Evolutionary conservation across 2,888 invertebrate genomes (phyloP), one percentile per base, ranked within the genome.

Genomic region (Hermodice carunculata): DNA sequence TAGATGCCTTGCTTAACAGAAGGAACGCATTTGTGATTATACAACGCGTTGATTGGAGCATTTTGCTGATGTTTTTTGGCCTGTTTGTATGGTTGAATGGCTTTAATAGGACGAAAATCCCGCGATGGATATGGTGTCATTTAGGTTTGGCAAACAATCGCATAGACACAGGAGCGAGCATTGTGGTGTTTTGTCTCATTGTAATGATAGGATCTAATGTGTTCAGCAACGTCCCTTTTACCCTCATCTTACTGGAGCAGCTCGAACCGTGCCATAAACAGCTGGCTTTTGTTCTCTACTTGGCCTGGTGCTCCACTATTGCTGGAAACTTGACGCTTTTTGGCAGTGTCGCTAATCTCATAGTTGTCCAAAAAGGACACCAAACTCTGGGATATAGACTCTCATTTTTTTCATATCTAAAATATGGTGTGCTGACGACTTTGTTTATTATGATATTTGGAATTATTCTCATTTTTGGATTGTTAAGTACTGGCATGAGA

Each of bases 21-120:
- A 52, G 51, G 6, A 44, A 60, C 11, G 61, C 74, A 0, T 28
- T 34, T 19, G 26, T 43, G 14, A 51, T 70, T 40, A 58, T 75
- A 3, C 34, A 52, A 37, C 51, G 64, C 2, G 63, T 71, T 2
- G 75, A 75, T 61, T 74, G 74, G 74, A 56, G 52, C 24, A 58
- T 75, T 24, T 53, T 75, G n/a, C 34, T 74, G 54, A 59, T 74
- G 67, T 73, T 75, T 37, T 67, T 70, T 28, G 71, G 70, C 26
- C 52, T 75, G 22, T 74, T 74, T 42, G 66, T 74, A 8, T 74
- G 71, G 72, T 52, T 75, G 32, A 64, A 67, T n/a, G 75, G 74
- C 1, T 54, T 74, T 28, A 69, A 71, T 48, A 52, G 56, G 26
- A 73, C 74, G 26, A 59, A 64, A 17, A 44, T 74, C 6, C 71